phyloP scores from a whole-genome alignment of 1,140 invertebrate genomes.

The Calycopis cecrops region DNA sequence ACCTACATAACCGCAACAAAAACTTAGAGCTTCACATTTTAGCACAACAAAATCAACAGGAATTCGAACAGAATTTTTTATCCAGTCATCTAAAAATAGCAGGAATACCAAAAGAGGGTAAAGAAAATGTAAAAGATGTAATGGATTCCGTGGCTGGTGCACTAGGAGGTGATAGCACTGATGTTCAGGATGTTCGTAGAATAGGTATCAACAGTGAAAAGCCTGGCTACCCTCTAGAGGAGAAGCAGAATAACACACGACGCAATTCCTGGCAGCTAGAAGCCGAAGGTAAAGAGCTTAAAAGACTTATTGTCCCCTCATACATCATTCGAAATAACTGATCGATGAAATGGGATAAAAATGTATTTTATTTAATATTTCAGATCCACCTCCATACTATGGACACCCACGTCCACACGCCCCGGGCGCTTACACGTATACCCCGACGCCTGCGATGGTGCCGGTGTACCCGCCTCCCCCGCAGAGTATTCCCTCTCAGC shows the following conservation, averaged over 20 bases:
- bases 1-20: too few relatives aligned
- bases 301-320: not conserved
- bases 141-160: not conserved
- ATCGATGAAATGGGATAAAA: too few relatives aligned
- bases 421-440: too few relatives aligned
- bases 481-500: constrained; percentile 21
- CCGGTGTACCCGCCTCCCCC: constrained; percentile 37
- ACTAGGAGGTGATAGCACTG: not conserved
- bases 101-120: not conserved
- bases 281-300: constrained; percentile 1
- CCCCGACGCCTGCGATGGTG: too few relatives aligned
- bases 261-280: not conserved
- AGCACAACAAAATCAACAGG: not conserved
- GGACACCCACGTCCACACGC: too few relatives aligned
- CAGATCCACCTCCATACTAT: too few relatives aligned
- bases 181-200: not conserved
- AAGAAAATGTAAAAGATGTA: not conserved
- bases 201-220: not conserved
- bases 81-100: not conserved
- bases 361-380: too few relatives aligned
- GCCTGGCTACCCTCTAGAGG: not conserved
- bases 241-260: not conserved
- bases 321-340: not conserved
- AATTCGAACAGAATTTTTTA: not conserved
- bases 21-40: too few relatives aligned